phyloP scores from a whole-genome alignment of 2,797 vertebrate species.

The Falco novaeseelandiae region DNA sequence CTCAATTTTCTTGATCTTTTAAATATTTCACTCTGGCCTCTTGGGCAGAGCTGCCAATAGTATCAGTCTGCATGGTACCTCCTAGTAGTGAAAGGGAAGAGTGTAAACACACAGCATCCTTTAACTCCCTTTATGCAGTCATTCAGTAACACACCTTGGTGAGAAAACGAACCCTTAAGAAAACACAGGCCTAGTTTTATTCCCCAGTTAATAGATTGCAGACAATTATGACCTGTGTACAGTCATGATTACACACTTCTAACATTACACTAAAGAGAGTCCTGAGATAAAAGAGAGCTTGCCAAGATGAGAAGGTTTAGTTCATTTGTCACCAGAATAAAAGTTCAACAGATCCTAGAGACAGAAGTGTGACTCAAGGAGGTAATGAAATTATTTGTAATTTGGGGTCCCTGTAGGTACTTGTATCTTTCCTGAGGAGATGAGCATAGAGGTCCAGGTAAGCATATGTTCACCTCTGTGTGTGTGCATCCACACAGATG shows the following conservation, averaged over 20 bases:
- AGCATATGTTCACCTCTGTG: neutral
- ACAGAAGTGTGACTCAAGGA: neutral
- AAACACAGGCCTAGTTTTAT: neutral
- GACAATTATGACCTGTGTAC: neutral
- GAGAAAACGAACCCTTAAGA: neutral
- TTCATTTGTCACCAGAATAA: neutral
- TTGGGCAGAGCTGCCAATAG: neutral
- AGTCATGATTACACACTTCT: neutral
- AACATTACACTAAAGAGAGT: neutral
- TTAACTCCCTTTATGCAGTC: neutral
- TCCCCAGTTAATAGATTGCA: neutral
- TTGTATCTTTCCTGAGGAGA: neutral
- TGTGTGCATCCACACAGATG: neutral
- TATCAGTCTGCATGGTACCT: neutral
- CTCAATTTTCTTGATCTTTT: neutral
- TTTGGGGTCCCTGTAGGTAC: neutral
- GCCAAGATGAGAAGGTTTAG: neutral
- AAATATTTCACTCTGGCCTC: neutral
- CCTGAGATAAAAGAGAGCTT: neutral
- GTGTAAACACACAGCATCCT: neutral
- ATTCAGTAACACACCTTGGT: neutral
- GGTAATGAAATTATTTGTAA: neutral
- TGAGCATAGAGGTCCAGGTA: neutral
- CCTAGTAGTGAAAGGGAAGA: neutral
- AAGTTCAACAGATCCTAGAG: neutral